Evolutionary conservation across 2,888 invertebrate species (phyloP).

Genomic region (Anticlea derivata): DNA sequence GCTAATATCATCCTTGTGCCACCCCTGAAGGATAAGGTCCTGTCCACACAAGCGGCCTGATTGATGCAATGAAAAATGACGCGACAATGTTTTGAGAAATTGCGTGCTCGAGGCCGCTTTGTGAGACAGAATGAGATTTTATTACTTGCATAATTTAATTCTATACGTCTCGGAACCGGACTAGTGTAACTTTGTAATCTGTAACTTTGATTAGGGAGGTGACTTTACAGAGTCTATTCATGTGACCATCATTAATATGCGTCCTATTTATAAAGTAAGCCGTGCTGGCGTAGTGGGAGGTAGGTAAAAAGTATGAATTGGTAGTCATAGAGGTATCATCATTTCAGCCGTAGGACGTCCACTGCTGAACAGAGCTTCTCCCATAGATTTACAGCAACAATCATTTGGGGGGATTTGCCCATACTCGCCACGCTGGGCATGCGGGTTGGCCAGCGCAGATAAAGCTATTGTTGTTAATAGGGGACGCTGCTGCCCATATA

Average conservation of each 20-base stretch:
- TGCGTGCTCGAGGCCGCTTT: slow-evolving; percentile 65
- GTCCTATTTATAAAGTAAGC: slow-evolving; percentile 74
- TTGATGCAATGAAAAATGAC: slow-evolving; percentile 83
- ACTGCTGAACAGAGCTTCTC: no score
- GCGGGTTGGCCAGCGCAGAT: no score
- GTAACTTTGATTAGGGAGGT: slow-evolving; percentile 65
- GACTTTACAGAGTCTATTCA: slow-evolving; percentile 52
- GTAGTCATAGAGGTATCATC: no score
- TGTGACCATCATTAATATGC: slow-evolving; percentile 65
- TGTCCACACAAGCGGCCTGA: slow-evolving; percentile 66
- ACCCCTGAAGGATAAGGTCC: slow-evolving; percentile 56
- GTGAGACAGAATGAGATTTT: slow-evolving; percentile 69
- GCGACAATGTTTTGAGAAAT: slow-evolving; percentile 82
- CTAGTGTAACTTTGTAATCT: slow-evolving; percentile 56
- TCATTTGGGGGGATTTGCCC: no score
- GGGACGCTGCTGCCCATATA: no score
- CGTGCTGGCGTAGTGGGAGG: no score
- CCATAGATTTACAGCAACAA: no score
- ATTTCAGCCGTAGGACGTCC: no score
- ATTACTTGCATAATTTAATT: slow-evolving; percentile 80
- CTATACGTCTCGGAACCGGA: slow-evolving; percentile 59
- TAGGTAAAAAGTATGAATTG: no score
- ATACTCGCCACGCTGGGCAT: no score
- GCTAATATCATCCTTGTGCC: slow-evolving; percentile 36
- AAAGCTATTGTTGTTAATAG: no score